Evolutionary conservation across 2,797 vertebrate species (phyloP).

Genomic region (Myripristis murdjan): DNA sequence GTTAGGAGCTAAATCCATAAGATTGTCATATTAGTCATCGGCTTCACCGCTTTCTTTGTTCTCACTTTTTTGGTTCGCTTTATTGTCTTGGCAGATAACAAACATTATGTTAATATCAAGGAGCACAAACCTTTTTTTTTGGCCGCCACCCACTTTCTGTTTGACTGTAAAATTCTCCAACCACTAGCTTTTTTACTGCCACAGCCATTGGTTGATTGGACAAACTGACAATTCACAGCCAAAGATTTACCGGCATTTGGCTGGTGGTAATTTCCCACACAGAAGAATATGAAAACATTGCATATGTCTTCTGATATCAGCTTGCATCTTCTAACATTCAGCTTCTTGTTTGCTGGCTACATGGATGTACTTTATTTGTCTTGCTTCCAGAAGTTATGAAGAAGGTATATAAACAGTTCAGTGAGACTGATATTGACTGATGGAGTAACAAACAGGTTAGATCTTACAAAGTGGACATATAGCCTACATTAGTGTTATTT

Average conservation of each 20-base stretch:
- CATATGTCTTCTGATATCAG: not conserved
- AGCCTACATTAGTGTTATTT: too few relatives aligned
- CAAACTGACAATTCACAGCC: not conserved
- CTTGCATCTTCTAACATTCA: not conserved
- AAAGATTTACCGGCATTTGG: not conserved
- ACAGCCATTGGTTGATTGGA: not conserved
- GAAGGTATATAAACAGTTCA: not conserved
- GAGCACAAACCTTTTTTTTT: not conserved
- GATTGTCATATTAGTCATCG: conserved; percentile 8
- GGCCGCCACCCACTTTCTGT: not conserved
- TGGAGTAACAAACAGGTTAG: too few relatives aligned
- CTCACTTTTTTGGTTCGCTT: not conserved
- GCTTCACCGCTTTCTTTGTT: not conserved
- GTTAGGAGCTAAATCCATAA: conserved; percentile 8
- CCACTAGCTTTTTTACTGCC: not conserved
- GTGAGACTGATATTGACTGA: not conserved
- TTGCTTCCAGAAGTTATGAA: not conserved
- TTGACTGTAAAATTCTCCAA: too few relatives aligned
- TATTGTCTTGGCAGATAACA: too few relatives aligned
- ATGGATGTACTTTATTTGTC: not conserved
- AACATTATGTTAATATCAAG: not conserved
- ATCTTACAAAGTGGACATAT: too few relatives aligned
- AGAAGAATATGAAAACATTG: not conserved
- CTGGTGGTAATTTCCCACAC: not conserved
- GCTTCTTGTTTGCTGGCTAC: too few relatives aligned